A percentile compares a stretch with the other conserved stretches of the same genome.
Evolutionary conservation across 2,888 invertebrate species (phyloP).

Genomic region (Ophion ellenae): DNA sequence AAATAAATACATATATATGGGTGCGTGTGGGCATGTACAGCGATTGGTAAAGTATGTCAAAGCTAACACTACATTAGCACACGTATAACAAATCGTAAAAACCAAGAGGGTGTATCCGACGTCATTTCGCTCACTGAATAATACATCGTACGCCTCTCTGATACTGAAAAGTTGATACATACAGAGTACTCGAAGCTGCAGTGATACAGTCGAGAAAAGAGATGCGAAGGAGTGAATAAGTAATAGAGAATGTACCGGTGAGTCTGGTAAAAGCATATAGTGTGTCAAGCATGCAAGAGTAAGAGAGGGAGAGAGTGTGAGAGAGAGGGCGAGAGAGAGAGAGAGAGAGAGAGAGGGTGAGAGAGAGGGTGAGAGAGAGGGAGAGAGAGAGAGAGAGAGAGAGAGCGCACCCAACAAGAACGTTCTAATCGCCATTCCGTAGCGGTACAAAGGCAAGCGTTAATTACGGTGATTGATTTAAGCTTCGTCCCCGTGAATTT

Average conservation of each 20-base stretch:
- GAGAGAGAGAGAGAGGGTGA: conserved; percentile 19
- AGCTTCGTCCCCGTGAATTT: conserved; percentile 75
- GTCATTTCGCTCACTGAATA: not conserved
- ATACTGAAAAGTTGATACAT: not conserved
- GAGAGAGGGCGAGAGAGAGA: conserved; percentile 13
- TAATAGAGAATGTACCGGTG: conserved; percentile 47
- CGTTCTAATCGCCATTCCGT: conserved; percentile 74
- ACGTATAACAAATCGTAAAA: not conserved
- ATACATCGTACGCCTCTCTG: conserved; percentile 12
- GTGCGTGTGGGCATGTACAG: not conserved
- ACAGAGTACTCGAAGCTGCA: conserved; percentile 2
- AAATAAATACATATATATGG: not conserved
- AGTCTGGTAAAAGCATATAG: conserved; percentile 30
- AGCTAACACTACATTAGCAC: conserved; percentile 8
- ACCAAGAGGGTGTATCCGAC: not conserved
- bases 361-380: conserved; percentile 3
- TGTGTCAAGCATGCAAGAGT: conserved; percentile 19
- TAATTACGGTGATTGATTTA: conserved; percentile 82
- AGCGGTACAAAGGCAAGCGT: conserved; percentile 76
- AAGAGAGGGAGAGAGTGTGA: conserved; percentile 10
- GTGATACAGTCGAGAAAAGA: conserved; percentile 21
- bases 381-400: not conserved
- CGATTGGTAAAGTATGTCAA: conserved; percentile 47
- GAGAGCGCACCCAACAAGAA: conserved; percentile 28
- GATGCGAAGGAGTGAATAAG: conserved; percentile 48